Base-by-base conservation (phyloP, 2,797 vertebrate species). In the Muraenolepis orangiensis region DNA sequence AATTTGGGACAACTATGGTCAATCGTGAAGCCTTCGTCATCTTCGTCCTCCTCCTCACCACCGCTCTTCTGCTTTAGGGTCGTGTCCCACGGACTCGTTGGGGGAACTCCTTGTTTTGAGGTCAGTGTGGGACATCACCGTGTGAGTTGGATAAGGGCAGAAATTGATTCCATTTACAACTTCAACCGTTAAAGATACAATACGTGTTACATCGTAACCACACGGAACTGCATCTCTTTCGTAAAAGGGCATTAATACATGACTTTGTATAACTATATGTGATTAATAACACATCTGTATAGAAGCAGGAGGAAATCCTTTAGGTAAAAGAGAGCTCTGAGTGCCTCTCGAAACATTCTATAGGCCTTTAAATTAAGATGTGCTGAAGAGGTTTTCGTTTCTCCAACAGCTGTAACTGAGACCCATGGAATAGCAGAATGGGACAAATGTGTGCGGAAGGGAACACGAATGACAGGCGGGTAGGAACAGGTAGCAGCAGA, bases 361-460 rank as follows among this genome's bases (percentile, higher is more conserved):
- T n/a, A n/a, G 10, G n/a, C 57, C n/a, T 57, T 57, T 23, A 57
- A 10, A n/a, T n/a, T n/a, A 23, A 23, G 51, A 57, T 57, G 7
- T n/a, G 23, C 57, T 64, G 0, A 64, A 64, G 57, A 64, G n/a
- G n/a, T 64, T 26, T 28, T 69, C 7, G n/a, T 4, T 34, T 72
- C 72, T 12, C 81, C 86, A 4, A 3, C 57, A 78, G 74, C 66
- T 28, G 13, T 20, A 20, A 32, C 32, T n/a, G 18, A 69, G 13
- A 38, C 26, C 2, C n/a, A 69, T 84, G 79, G 16, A 80, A 77
- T 80, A 86, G 74, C 34, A 68, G 10, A 69, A 14, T 68, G 46
- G 6, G 28, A 29, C 31, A 16, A 61, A 20, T 18, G 26, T 28
- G 69, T 42, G 26, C 6, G n/a, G 0, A 72, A 6, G 23, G 51